Percentiles rank a stretch among this genome's conserved stretches.
These are phyloP conservation scores for Sciaenops ocellatus DNA, from an alignment of 2,797 vertebrate genomes.

Conservation along the genomic window DNA sequence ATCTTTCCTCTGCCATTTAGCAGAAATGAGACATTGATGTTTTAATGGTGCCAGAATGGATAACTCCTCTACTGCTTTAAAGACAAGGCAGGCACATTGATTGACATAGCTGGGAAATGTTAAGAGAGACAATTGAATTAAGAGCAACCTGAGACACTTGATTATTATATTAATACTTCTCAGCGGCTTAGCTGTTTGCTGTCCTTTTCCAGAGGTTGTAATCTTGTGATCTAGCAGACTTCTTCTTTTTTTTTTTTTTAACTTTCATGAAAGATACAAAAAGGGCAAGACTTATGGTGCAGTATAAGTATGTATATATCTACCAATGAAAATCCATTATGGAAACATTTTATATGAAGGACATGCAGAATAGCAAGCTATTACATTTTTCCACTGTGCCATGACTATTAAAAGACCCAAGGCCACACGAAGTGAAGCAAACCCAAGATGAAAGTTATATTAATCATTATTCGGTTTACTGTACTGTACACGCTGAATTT, in stretches of 20 bases:
- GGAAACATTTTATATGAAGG: slow-evolving; percentile 79
- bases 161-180: slow-evolving; percentile 69
- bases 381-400: slow-evolving; percentile 68
- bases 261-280: slow-evolving; percentile 55
- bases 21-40: slow-evolving; percentile 91
- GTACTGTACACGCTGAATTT: slow-evolving; percentile 67
- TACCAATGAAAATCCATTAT: slow-evolving; percentile 59
- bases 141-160: slow-evolving; percentile 70
- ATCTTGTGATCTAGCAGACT: slow-evolving; percentile 38
- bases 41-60: slow-evolving; percentile 88
- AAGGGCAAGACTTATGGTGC: slow-evolving; percentile 49
- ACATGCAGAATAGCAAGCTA: slow-evolving; percentile 73
- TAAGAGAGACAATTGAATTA: slow-evolving; percentile 80
- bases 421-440: slow-evolving; percentile 79
- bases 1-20: slow-evolving; percentile 90
- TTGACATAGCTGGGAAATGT: slow-evolving; percentile 75
- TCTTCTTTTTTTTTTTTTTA: slow-evolving; percentile 47
- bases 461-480: slow-evolving; percentile 77
- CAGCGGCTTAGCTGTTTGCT: slow-evolving; percentile 30
- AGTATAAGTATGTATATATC: slow-evolving; percentile 18
- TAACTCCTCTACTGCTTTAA: slow-evolving; percentile 84
- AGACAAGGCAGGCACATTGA: slow-evolving; percentile 83
- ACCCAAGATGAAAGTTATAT: slow-evolving; percentile 78
- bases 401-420: slow-evolving; percentile 77
- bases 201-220: slow-evolving; percentile 25